phyloP scores from a whole-genome alignment of 2,888 invertebrate species.

The Drepana falcataria region DNA sequence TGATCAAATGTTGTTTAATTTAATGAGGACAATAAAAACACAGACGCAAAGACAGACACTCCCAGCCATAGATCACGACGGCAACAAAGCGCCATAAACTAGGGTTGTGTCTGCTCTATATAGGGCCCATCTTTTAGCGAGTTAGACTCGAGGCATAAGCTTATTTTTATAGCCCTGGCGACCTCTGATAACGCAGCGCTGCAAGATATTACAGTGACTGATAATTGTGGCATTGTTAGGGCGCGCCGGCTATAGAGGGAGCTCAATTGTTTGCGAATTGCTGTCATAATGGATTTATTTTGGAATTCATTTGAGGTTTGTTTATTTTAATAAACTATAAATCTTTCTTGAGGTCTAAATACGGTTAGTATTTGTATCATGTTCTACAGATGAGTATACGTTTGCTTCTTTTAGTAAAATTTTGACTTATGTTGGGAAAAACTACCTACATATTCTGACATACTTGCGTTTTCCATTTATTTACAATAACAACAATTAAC shows the following conservation, averaged over 20 bases:
- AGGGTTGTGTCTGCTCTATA: slow-evolving; percentile 37
- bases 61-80: neutral
- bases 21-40: slow-evolving; percentile 6
- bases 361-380: too few species aligned
- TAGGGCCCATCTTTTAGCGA: slow-evolving; percentile 33
- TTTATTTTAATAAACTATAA: too few species aligned
- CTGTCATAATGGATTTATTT: neutral
- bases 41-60: neutral
- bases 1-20: neutral
- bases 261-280: neutral
- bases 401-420: too few species aligned
- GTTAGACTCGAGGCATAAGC: slow-evolving; percentile 73
- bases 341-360: too few species aligned
- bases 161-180: slow-evolving; percentile 75
- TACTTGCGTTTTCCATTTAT: too few species aligned
- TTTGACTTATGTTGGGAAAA: too few species aligned
- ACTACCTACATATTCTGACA: too few species aligned
- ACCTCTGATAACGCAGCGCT: slow-evolving; percentile 57
- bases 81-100: slow-evolving; percentile 10
- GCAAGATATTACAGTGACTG: slow-evolving; percentile 67
- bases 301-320: neutral
- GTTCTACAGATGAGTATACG: too few species aligned
- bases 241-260: neutral
- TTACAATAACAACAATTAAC: too few species aligned
- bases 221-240: slow-evolving; percentile 55